phyloP scores from a whole-genome alignment of 2,888 invertebrate genomes.

The Mesopsocus fuscifrons region DNA sequence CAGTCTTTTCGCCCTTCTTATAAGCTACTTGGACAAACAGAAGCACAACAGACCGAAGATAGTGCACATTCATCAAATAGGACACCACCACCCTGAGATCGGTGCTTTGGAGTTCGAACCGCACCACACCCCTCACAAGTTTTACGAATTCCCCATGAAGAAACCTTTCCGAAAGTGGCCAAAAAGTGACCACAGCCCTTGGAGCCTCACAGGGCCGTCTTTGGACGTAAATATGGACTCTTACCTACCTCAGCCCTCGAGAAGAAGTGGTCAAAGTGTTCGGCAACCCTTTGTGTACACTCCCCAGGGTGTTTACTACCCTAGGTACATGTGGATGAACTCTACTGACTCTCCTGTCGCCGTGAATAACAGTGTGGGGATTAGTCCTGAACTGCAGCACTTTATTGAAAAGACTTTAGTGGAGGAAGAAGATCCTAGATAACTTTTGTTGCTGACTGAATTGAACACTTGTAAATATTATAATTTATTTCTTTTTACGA shows the following conservation, averaged over 20 bases:
- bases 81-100: not conserved
- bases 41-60: not conserved
- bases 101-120: not conserved
- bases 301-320: not conserved
- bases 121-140: not conserved
- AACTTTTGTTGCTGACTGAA: too few species aligned
- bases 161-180: not conserved
- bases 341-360: not conserved
- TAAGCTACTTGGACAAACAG: slow-evolving; percentile 2
- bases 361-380: not conserved
- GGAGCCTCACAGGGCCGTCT: not conserved
- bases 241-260: not conserved
- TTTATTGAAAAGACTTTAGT: not conserved
- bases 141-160: not conserved
- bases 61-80: not conserved
- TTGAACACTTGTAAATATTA: too few species aligned
- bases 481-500: too few species aligned
- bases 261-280: too few species aligned
- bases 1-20: not conserved
- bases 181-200: not conserved
- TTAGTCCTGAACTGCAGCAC: not conserved
- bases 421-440: too few species aligned
- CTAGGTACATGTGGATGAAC: not conserved
- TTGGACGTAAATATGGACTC: not conserved
- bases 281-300: too few species aligned